Evolutionary conservation across 2,113 vertebrate genomes (phyloP).

Genomic region (Nerophis ophidion): DNA sequence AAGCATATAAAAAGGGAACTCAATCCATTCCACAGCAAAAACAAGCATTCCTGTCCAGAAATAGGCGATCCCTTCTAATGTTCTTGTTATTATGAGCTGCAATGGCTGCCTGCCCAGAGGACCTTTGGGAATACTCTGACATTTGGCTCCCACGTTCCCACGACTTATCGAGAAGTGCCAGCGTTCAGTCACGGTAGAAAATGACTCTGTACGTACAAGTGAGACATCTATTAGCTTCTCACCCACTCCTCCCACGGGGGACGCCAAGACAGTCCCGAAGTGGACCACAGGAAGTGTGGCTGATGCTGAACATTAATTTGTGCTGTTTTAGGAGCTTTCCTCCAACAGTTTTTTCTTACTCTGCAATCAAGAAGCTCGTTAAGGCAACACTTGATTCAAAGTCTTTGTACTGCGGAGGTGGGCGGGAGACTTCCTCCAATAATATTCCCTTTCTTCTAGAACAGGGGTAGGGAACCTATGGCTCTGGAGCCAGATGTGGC

Average conservation of each 20-base stretch:
- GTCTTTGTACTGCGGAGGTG: conserved; percentile 22
- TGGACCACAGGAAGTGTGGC: too few relatives aligned
- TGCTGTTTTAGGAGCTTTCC: neutral
- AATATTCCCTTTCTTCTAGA: too few relatives aligned
- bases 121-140: conserved; percentile 37
- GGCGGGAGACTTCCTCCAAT: conserved; percentile 24
- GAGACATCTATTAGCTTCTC: neutral
- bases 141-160: conserved; percentile 46
- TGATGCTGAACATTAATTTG: neutral
- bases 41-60: conserved; percentile 57
- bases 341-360: conserved; percentile 24
- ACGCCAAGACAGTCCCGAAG: too few relatives aligned
- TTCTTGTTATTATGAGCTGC: conserved; percentile 23
- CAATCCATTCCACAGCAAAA: conserved; percentile 14
- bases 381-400: conserved; percentile 39
- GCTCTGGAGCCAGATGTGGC: too few relatives aligned
- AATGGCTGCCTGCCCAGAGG: conserved; percentile 30
- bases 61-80: conserved; percentile 42
- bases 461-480: too few relatives aligned
- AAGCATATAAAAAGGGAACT: neutral
- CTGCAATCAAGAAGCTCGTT: conserved; percentile 57
- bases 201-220: conserved; percentile 2
- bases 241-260: neutral
- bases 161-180: conserved; percentile 22
- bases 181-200: neutral